Base-by-base conservation (phyloP, 2,888 invertebrate genomes). In the Chrysolina americana region DNA sequence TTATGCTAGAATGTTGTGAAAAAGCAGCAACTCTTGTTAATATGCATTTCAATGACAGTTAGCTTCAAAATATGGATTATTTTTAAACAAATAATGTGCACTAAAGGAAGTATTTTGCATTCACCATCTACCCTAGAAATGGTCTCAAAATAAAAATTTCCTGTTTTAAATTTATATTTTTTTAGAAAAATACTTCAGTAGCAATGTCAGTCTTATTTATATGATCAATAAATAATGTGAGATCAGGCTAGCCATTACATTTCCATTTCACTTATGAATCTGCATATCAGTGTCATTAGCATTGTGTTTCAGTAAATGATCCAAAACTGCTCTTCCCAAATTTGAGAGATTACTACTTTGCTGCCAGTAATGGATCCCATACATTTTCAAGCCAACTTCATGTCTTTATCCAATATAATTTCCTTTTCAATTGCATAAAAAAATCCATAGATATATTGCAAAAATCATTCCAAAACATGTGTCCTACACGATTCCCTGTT, bases 131-230 rank as follows among this genome's bases (percentile, higher is more conserved):
- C 59, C 28, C 36, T 28, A 59, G 21, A 59, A 59, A 59, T 59
- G n/a, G 59, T 36, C 59, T 59, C 59, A 59, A 59, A 59, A 59
- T 59, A 36, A 59, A 56, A 28, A 59, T 59, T 53, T 19, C 19
- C 13, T 10, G 13, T 23, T 23, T 10, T 36, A 17, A 28, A 28
- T 59, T 59, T 9, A 36, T 59, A 59, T 59, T n/a, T 59, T 15
- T 28, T n/a, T n/a, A 19, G 1, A 53, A 21, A 21, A 53, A 53
- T 1, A 53, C 1, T 13, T 17, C 21, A 17, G 9, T 36, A 36
- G 36, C 28, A 59, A 28, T 36, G 36, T 59, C 59, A 59, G 59
- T 59, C 59, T 59, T 59, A 59, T 59, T 53, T n/a, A 15, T 36
- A 36, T n/a, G 59, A 59, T 23, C n/a, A 19, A 53, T 59, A 9